Percentiles rank a stretch among this genome's conserved stretches.
phyloP scores from a whole-genome alignment of 2,888 invertebrate species.

The Hipparchia semele region DNA sequence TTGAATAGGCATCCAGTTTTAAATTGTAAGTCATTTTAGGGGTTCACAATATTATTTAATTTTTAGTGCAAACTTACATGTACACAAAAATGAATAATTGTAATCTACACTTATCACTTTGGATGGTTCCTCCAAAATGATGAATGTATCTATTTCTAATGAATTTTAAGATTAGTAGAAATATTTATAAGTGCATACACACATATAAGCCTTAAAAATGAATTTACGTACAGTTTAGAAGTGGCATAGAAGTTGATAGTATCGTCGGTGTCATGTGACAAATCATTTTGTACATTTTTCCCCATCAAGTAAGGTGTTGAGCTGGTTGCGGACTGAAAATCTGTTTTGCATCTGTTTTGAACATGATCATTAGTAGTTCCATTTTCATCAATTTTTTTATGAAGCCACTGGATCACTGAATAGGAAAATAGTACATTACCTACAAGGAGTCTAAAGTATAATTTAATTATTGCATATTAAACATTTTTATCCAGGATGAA shows the following conservation, averaged over 20 bases:
- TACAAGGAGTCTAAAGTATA: too few relatives aligned
- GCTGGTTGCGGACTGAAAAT: conserved; percentile 53
- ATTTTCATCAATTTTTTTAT: conserved; percentile 71
- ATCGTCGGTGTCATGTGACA: conserved; percentile 64
- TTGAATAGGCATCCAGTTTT: too few relatives aligned
- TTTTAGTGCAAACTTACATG: too few relatives aligned
- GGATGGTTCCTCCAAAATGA: too few relatives aligned
- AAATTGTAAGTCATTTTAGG: too few relatives aligned
- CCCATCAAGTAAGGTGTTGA: conserved; percentile 69
- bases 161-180: too few relatives aligned
- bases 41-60: too few relatives aligned
- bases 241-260: conserved; percentile 75
- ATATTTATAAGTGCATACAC: too few relatives aligned
- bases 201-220: background rate
- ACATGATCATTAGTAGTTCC: conserved; percentile 47
- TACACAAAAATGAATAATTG: background rate
- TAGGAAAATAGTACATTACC: background rate
- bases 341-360: conserved; percentile 45
- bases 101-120: too few relatives aligned
- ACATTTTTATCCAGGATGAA: too few relatives aligned
- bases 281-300: conserved; percentile 54
- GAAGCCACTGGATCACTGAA: conserved; percentile 78
- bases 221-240: conserved; percentile 64
- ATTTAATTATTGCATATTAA: too few relatives aligned
- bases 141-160: too few relatives aligned